Evolutionary conservation across 2,797 vertebrate species (phyloP), one percentile per base, ranked within the genome.

Genomic region (Acanthurus lineatus): DNA sequence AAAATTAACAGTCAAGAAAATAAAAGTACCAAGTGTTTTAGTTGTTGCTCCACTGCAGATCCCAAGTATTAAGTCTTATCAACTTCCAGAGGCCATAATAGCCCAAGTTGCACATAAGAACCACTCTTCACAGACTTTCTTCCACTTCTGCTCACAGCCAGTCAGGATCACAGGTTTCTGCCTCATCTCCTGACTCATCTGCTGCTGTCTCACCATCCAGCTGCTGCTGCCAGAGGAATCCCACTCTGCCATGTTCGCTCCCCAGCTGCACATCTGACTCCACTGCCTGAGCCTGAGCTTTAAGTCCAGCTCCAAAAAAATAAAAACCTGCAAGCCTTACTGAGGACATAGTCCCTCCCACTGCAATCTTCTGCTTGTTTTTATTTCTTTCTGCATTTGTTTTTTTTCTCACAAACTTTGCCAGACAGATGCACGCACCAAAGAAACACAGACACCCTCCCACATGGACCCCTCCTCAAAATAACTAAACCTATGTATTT

Each of bases 181-280:
- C 19, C 11, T 45, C 38, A 4, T 49, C 59, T 65, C 44, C 59
- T 62, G 11, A 68, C 47, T 70, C 57, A 3, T 77, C 61, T 79
- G 0, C 16, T 70, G 61, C 28, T 47, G 40, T 91, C 96, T 97
- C 95, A 96, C 96, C 96, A 93, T 96, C 96, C 96, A 96, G 32
- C 28, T 89, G 86, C 0, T 94, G 70, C 87, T 86, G 75, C 90
- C 80, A 1, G 51, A 73, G 53, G 92, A 2, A 14, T 89, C 82
- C 90, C 88, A 82, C 85, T 86, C 88, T 65, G 78, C 91, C 87
- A 90, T 91, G 77, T 73, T 44, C 3, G n/a, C 62, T 86, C 16
- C 6, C 73, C 70, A 73, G 25, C 76, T 79, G 77, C 69, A 67
- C 8, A 6, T 48, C 57, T 63, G 5, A 20, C 63, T 77, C 69